These are phyloP conservation scores for Chloroclystis v-ata DNA, from an alignment of 2,888 invertebrate species.

Conservation along the genomic window DNA sequence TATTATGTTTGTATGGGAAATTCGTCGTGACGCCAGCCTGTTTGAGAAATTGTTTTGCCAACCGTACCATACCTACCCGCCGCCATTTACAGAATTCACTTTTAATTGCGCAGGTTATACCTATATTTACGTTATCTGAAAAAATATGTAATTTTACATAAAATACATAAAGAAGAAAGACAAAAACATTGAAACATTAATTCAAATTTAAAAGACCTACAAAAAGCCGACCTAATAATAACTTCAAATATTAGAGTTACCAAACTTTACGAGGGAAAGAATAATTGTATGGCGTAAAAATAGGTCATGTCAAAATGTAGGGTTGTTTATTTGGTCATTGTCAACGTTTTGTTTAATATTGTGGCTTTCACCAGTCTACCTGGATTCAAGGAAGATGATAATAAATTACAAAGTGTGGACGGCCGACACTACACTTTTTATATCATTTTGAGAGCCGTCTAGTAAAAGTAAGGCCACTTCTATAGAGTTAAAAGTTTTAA, in stretches of 20 bases:
- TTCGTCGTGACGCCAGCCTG: too few relatives aligned
- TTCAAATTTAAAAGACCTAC: slow-evolving; percentile 10
- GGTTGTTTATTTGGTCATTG: slow-evolving; percentile 61
- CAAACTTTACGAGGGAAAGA: slow-evolving; percentile 52
- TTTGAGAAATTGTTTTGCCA: too few relatives aligned
- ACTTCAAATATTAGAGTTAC: slow-evolving; percentile 66
- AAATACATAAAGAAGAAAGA: too few relatives aligned
- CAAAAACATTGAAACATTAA: slow-evolving; percentile 12
- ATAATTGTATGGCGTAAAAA: slow-evolving; percentile 62
- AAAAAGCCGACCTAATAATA: slow-evolving; percentile 46
- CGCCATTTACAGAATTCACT: too few relatives aligned
- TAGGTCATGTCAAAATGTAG: slow-evolving; percentile 55
- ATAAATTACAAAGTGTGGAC: slow-evolving; percentile 63
- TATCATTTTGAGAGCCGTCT: slow-evolving; percentile 36
- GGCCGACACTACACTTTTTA: slow-evolving; percentile 39
- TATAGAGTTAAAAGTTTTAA: neutral
- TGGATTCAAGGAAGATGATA: slow-evolving; percentile 49
- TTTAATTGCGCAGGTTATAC: too few relatives aligned
- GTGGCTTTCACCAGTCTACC: slow-evolving; percentile 51
- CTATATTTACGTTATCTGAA: too few relatives aligned
- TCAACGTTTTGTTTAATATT: slow-evolving; percentile 54
- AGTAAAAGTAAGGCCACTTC: slow-evolving; percentile 8
- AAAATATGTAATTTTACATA: too few relatives aligned
- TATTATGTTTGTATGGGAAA: too few relatives aligned
- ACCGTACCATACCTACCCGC: too few relatives aligned